A percentile compares a stretch with the other conserved stretches of the same genome.
Evolutionary conservation across 2,113 vertebrate species (phyloP).

Genomic region (Orientallactaga bullata): DNA sequence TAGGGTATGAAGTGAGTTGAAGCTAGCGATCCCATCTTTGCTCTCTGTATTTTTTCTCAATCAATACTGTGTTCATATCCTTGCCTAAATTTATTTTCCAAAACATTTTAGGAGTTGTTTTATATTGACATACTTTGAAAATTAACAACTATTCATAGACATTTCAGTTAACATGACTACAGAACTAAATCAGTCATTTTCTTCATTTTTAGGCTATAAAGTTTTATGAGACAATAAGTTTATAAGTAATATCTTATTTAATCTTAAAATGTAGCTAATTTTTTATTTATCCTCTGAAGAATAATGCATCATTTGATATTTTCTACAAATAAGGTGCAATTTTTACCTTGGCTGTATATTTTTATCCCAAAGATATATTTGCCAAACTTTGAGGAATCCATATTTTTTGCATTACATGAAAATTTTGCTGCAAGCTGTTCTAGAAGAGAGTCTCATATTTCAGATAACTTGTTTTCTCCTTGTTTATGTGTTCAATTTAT

Average conservation of each 20-base stretch:
- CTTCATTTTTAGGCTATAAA: neutral
- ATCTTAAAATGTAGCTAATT: neutral
- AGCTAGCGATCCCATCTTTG: neutral
- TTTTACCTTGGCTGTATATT: slow-evolving; percentile 6
- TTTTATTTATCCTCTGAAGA: neutral
- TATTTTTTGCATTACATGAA: neutral
- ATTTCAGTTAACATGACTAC: neutral
- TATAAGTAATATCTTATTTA: neutral
- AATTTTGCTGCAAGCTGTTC: slow-evolving; percentile 21
- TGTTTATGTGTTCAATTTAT: slow-evolving; percentile 25
- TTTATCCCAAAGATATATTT: neutral
- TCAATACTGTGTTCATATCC: neutral
- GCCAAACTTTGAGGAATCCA: neutral
- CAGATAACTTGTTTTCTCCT: neutral
- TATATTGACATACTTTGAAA: slow-evolving; percentile 7
- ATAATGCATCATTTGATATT: neutral
- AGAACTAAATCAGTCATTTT: neutral
- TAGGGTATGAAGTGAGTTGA: neutral
- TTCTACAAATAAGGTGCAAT: neutral
- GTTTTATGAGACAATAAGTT: neutral
- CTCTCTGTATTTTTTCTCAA: neutral
- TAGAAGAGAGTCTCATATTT: slow-evolving; percentile 26
- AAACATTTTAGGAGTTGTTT: neutral
- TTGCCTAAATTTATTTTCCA: neutral
- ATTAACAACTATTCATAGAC: neutral